Evolutionary conservation across 2,113 vertebrate genomes (phyloP).

Genomic region (Phainopepla nitens): DNA sequence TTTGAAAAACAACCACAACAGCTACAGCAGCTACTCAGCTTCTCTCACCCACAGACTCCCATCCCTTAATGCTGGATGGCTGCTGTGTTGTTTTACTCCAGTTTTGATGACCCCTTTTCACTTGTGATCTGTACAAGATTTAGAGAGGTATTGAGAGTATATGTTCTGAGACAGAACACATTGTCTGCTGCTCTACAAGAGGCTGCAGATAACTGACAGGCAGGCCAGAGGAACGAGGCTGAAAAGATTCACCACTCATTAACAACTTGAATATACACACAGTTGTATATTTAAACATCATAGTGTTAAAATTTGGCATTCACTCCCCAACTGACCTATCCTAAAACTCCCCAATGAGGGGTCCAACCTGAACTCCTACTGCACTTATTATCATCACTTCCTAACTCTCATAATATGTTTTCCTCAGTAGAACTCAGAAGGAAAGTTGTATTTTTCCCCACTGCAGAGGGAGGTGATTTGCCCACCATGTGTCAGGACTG

Average conservation of each 20-base stretch:
- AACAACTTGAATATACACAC: background rate
- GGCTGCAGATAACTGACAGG: background rate
- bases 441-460: background rate
- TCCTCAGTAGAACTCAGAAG: background rate
- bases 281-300: background rate
- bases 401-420: background rate
- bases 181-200: background rate
- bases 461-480: background rate
- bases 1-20: slow-evolving; percentile 5
- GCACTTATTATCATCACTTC: background rate
- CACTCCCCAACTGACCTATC: background rate
- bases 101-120: slow-evolving; percentile 15
- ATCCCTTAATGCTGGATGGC: background rate
- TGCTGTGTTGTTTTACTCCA: slow-evolving; percentile 22
- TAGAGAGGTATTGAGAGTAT: background rate
- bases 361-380: background rate
- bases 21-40: background rate
- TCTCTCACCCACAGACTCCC: background rate
- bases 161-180: slow-evolving; percentile 46
- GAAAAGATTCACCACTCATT: background rate
- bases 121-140: background rate
- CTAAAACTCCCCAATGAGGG: background rate
- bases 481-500: background rate
- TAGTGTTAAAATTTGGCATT: background rate
- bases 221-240: background rate